Evolutionary conservation across 2,113 vertebrate genomes (phyloP).

Genomic region (Pholis gunnellus): DNA sequence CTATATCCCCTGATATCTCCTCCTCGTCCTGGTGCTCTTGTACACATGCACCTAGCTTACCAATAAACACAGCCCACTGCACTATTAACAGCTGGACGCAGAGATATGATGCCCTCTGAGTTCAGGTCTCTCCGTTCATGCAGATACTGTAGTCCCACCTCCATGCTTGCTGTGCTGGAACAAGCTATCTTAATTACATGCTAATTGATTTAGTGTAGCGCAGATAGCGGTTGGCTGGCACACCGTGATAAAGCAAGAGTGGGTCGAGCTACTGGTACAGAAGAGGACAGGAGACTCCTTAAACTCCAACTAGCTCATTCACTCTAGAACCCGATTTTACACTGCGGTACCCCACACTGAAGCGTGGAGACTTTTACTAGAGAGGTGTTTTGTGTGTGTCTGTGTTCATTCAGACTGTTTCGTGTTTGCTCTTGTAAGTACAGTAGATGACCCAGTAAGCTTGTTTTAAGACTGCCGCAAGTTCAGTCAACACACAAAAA

Average conservation of each 20-base stretch:
- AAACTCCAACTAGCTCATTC: constrained; percentile 66
- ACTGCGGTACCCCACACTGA: constrained; percentile 53
- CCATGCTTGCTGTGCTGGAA: constrained; percentile 76
- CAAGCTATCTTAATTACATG: constrained; percentile 85
- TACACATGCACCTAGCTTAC: constrained; percentile 27
- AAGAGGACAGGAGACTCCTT: constrained; percentile 72
- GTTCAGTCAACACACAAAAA: constrained; percentile 52
- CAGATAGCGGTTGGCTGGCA: constrained; percentile 79
- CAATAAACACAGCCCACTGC: constrained; percentile 43
- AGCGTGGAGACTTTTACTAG: constrained; percentile 61
- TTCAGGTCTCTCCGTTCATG: constrained; percentile 48
- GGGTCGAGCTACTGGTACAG: constrained; percentile 69
- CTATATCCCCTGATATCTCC: constrained; percentile 7
- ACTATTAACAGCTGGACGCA: constrained; percentile 47
- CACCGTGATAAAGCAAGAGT: constrained; percentile 75
- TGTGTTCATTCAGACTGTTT: constrained; percentile 18
- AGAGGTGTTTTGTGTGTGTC: constrained; percentile 30
- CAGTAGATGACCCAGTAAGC: constrained; percentile 36
- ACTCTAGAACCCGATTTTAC: constrained; percentile 67
- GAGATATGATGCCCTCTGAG: constrained; percentile 71
- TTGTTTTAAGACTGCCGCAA: constrained; percentile 43
- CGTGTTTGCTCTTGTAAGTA: constrained; percentile 31
- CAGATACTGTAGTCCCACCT: constrained; percentile 70
- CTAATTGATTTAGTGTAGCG: constrained; percentile 83
- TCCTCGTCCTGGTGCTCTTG: constrained; percentile 34